Evolutionary conservation across 2,113 vertebrate genomes (phyloP).

Genomic region (Merops nubicus): DNA sequence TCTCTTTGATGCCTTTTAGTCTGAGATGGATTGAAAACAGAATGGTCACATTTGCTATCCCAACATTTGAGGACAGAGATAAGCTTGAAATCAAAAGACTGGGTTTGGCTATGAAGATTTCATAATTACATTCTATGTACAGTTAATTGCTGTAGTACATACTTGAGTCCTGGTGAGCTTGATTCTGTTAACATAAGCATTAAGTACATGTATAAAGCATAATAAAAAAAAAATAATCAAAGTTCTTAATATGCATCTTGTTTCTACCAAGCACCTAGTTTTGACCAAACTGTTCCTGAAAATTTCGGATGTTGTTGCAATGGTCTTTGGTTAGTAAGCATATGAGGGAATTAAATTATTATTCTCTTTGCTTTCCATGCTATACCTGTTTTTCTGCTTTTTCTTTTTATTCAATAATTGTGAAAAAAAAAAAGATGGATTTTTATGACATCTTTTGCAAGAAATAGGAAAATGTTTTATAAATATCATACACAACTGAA

Average conservation of each 20-base stretch:
- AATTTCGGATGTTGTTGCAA: background rate
- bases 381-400: background rate
- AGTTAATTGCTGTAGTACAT: background rate
- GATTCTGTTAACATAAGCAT: background rate
- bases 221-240: background rate
- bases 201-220: background rate
- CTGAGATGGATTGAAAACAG: background rate
- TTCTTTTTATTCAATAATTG: background rate
- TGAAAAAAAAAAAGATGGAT: fast-evolving
- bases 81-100: background rate
- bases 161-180: background rate
- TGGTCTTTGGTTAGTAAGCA: background rate
- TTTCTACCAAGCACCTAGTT: background rate
- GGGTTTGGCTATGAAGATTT: background rate
- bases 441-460: background rate
- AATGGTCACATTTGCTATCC: background rate
- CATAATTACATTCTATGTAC: background rate
- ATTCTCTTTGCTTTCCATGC: background rate
- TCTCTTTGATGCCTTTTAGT: background rate
- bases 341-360: background rate
- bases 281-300: background rate
- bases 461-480: background rate
- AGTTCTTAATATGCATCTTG: background rate
- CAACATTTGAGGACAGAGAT: background rate
- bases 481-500: background rate